These are phyloP conservation scores for Numenius arquata DNA, from an alignment of 2,113 vertebrate genomes.

Conservation along the genomic window DNA sequence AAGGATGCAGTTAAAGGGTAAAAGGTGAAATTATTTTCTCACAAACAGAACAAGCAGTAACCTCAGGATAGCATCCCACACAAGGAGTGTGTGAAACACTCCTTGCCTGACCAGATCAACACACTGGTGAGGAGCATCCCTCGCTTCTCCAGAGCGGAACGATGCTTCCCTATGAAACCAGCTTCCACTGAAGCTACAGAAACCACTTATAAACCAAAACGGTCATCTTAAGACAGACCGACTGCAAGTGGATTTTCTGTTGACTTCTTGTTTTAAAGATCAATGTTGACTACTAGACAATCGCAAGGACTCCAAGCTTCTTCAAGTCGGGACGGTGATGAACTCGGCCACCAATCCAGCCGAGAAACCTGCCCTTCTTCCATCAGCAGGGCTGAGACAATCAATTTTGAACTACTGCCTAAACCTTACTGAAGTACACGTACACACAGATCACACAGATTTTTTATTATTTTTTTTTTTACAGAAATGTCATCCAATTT, in stretches of 20 bases:
- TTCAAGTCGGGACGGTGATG: background rate
- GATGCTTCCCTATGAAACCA: background rate
- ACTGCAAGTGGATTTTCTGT: background rate
- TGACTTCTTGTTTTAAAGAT: background rate
- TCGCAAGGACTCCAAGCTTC: background rate
- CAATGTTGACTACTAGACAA: background rate
- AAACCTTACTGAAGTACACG: background rate
- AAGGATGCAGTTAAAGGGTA: background rate
- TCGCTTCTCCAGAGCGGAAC: accelerated
- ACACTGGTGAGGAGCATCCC: background rate
- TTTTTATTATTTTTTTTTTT: background rate
- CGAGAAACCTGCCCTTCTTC: background rate
- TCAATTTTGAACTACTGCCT: background rate
- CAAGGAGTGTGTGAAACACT: background rate
- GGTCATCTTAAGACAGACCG: background rate
- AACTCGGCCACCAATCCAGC: background rate
- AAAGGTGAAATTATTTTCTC: background rate
- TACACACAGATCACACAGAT: accelerated
- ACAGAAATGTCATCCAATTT: background rate
- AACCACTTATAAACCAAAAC: background rate
- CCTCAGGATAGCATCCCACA: background rate
- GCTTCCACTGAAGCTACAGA: background rate
- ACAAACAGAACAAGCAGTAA: background rate
- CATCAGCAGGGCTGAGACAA: background rate
- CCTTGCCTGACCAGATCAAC: background rate